Percentiles rank a stretch among this genome's conserved stretches.
Evolutionary conservation across 2,888 invertebrate species (phyloP).

Genomic region (Imbricaverruca yamaguchii): DNA sequence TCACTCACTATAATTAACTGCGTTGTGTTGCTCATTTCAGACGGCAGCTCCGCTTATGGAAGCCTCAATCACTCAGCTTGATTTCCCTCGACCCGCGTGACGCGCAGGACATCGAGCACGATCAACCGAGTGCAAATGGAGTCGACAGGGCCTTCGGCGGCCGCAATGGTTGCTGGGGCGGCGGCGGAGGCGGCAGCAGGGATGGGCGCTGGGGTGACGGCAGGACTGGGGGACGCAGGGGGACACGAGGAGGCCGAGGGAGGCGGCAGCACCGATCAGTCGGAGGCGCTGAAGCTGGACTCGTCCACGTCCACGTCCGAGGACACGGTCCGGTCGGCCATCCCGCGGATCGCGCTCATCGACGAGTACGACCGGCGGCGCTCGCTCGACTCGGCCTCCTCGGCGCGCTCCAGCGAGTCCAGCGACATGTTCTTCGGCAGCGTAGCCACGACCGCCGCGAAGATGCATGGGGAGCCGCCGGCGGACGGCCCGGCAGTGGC

Average conservation of each 20-base stretch:
- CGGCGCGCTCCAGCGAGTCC: slow-evolving; percentile 9
- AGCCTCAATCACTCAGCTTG: no score
- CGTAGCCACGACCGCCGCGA: background rate
- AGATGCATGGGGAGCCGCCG: background rate
- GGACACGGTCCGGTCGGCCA: background rate
- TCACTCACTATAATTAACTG: no score
- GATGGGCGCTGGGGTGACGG: no score
- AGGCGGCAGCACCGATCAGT: background rate
- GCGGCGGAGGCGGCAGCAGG: no score
- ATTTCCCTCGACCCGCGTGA: no score
- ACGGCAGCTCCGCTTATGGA: no score
- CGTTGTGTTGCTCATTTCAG: no score
- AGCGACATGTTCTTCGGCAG: slow-evolving; percentile 14
- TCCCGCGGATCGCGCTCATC: slow-evolving; percentile 8
- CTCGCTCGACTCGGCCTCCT: slow-evolving; percentile 10
- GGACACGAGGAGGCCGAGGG: background rate
- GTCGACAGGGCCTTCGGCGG: no score
- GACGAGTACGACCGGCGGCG: slow-evolving; percentile 8
- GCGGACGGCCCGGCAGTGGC: background rate
- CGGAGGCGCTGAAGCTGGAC: background rate
- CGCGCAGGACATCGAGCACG: no score
- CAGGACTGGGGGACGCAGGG: no score
- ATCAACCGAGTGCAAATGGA: no score
- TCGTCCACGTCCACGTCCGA: slow-evolving; percentile 10
- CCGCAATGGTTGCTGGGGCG: no score